phyloP scores from a whole-genome alignment of 2,113 vertebrate species.

The Genyomyrus donnyi region DNA sequence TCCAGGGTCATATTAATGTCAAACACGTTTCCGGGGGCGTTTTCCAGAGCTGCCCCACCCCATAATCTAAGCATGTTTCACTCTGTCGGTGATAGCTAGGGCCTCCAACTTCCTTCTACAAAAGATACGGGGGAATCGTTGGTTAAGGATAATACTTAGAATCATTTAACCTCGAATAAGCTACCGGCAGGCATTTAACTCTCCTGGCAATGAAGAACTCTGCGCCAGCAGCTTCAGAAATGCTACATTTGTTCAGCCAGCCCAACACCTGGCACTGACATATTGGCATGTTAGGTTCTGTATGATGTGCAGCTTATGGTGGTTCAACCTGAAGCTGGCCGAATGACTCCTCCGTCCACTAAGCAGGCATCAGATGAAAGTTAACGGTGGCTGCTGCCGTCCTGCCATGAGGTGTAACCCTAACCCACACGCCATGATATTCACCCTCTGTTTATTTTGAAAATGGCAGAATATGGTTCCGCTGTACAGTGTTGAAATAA shows the following conservation, averaged over 20 bases:
- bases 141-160: neutral
- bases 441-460: neutral
- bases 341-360: neutral
- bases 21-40: neutral
- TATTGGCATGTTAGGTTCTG: neutral
- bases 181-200: neutral
- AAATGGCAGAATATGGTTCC: neutral
- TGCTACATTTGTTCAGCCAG: neutral
- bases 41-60: neutral
- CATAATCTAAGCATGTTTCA: neutral
- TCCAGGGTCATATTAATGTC: neutral
- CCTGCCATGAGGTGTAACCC: neutral
- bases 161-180: neutral
- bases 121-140: neutral
- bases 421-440: neutral
- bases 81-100: neutral
- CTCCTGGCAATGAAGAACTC: neutral
- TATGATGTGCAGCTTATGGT: neutral
- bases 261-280: neutral
- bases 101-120: neutral
- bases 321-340: neutral
- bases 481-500: conserved; percentile 13
- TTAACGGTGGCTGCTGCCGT: neutral
- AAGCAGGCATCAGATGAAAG: neutral
- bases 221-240: neutral